A percentile compares a stretch with the other conserved stretches of the same genome.
Evolutionary conservation across 2,888 invertebrate genomes (phyloP).

Genomic region (Agonopterix subpropinquella): DNA sequence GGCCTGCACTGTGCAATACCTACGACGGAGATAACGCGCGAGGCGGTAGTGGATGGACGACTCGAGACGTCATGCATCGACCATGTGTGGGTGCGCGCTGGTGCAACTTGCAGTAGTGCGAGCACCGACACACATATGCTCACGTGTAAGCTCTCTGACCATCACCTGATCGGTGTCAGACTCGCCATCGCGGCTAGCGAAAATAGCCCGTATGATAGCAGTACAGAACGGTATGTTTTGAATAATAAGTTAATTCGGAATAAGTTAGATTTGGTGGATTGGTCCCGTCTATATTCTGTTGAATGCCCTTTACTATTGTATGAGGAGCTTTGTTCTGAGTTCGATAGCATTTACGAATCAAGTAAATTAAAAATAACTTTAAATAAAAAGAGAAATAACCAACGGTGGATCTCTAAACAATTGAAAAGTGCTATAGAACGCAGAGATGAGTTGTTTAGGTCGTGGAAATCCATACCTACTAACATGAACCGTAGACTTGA

Average conservation of each 20-base stretch:
- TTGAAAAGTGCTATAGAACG: not conserved
- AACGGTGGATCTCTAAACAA: slow-evolving; percentile 4
- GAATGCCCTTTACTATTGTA: slow-evolving; percentile 5
- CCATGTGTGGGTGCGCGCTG: slow-evolving; percentile 8
- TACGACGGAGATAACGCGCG: slow-evolving; percentile 1
- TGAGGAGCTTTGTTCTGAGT: not conserved
- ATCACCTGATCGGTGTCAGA: slow-evolving; percentile 1
- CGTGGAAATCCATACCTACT: slow-evolving; percentile 4
- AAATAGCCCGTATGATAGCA: not conserved
- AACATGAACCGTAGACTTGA: slow-evolving; percentile 3
- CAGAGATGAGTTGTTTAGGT: slow-evolving; percentile 5
- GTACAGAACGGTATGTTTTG: not conserved
- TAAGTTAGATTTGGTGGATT: slow-evolving; percentile 1
- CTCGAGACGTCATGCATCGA: slow-evolving; percentile 8
- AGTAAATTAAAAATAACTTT: not conserved
- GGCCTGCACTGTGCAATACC: slow-evolving; percentile 2
- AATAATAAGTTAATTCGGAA: slow-evolving; percentile 1
- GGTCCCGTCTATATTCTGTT: not conserved
- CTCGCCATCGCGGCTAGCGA: not conserved
- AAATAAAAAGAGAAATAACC: slow-evolving; percentile 1
- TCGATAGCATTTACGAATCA: not conserved
- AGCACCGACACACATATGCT: slow-evolving; percentile 2
- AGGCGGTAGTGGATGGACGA: not conserved
- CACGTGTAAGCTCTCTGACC: slow-evolving; percentile 5
- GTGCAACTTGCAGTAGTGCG: slow-evolving; percentile 1